Evolutionary conservation across 2,113 vertebrate species (phyloP).

Genomic region (Caretta caretta): DNA sequence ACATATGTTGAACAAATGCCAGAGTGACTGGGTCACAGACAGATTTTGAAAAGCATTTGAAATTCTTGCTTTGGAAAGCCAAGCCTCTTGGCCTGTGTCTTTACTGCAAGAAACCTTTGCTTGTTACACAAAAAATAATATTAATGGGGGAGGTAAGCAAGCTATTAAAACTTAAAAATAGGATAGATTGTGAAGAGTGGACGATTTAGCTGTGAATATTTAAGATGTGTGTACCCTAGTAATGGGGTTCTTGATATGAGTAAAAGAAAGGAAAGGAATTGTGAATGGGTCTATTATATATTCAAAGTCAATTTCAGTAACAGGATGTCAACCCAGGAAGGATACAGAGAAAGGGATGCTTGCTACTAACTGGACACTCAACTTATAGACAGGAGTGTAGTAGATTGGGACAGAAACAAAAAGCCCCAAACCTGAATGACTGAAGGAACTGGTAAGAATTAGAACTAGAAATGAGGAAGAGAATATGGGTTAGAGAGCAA

Average conservation of each 20-base stretch:
- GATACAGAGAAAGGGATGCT: neutral
- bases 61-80: slow-evolving; percentile 20
- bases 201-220: neutral
- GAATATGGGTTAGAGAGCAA: neutral
- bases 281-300: neutral
- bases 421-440: fast-evolving
- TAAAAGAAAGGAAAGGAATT: neutral
- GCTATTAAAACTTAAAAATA: neutral
- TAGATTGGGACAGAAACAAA: neutral
- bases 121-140: neutral
- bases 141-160: neutral
- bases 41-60: slow-evolving; percentile 14
- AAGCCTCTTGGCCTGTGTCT: neutral
- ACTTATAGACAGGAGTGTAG: neutral
- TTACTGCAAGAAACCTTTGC: slow-evolving; percentile 8
- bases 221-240: neutral
- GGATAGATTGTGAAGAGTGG: neutral
- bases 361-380: neutral
- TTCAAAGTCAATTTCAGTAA: neutral
- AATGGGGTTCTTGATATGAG: neutral
- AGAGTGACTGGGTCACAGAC: neutral
- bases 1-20: slow-evolving; percentile 28
- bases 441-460: neutral
- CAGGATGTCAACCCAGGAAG: neutral
- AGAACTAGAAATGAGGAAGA: neutral